Evolutionary conservation across 1,140 invertebrate species (phyloP), one percentile per base, ranked within the genome.

Genomic region (Drosophila yakuba): DNA sequence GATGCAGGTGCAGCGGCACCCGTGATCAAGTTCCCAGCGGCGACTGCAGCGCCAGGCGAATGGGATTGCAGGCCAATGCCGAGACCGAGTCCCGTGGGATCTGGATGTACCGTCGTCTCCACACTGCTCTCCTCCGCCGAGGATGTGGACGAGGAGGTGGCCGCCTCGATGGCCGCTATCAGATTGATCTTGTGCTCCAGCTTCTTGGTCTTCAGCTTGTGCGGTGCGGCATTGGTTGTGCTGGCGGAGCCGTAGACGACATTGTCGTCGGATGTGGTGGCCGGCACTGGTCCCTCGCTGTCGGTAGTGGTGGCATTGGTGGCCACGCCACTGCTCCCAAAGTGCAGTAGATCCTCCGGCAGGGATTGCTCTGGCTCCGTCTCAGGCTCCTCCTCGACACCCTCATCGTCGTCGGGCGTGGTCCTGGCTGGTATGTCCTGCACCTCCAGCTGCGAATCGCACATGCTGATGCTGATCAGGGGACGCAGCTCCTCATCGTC

Each of bases 181-280:
- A 91, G 66, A 74, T 91, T 91, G 28, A 91, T 91, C 72, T 91
- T 91, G 55, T 91, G 90, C 67, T 91, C 90, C 32, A 91, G 45
- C 59, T 91, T 91, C 41, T 91, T 91, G 15, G 90, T 91, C 64
- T 91, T 91, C 6, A 90, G 61, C 61, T 91, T 91, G 58, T 83
- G 79, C 59, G 68, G 73, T 1, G 66, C 54, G 6, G 38, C 38
- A 52, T 39, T 38, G 36, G 32, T 39, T 45, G 20, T 25, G 38
- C 4, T 5, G 17, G 52, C 50, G 32, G 44, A 44, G 50, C 59
- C 58, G 58, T 77, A 75, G n/a, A 58, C 28, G 35, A 69, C 50
- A 60, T 82, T 90, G 50, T 91, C 90, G 48, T 91, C 90, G 39
- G 90, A 91, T 28, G 90, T 91, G 47, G 90, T 91, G n/a, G 86